A percentile compares a stretch with the other conserved stretches of the same genome.
These are phyloP conservation scores for Psittacus erithacus DNA, from an alignment of 2,113 vertebrate genomes.

Conservation along the genomic window DNA sequence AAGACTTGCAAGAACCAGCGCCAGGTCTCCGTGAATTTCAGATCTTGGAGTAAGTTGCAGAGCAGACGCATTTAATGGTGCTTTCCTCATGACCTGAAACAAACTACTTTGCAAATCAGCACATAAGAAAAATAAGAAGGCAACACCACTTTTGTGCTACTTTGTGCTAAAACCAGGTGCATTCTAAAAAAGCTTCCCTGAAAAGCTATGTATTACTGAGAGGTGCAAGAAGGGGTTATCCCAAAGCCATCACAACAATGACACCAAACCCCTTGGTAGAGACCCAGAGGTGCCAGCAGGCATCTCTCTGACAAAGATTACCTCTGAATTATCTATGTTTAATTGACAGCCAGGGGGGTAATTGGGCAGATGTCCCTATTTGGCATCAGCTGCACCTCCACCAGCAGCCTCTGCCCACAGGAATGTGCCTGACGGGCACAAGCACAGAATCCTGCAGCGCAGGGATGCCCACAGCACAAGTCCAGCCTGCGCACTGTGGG, in stretches of 20 bases:
- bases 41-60: neutral
- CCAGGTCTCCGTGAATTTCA: neutral
- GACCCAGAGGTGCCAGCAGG: neutral
- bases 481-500: rapidly evolving
- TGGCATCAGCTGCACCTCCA: neutral
- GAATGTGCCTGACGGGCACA: neutral
- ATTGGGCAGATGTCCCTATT: neutral
- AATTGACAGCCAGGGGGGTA: neutral
- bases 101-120: neutral
- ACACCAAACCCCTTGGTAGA: neutral
- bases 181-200: neutral
- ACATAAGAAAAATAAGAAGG: neutral
- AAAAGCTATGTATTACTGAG: neutral
- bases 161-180: neutral
- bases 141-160: neutral
- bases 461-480: neutral
- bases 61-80: neutral
- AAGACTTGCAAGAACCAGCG: neutral
- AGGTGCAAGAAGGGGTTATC: neutral
- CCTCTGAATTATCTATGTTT: neutral
- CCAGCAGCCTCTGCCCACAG: rapidly evolving
- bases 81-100: neutral
- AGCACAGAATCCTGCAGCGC: neutral
- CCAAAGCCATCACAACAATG: neutral
- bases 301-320: neutral